Conservation (phyloP, 2,797 vertebrate genomes). For the Thunnus albacares region DNA sequence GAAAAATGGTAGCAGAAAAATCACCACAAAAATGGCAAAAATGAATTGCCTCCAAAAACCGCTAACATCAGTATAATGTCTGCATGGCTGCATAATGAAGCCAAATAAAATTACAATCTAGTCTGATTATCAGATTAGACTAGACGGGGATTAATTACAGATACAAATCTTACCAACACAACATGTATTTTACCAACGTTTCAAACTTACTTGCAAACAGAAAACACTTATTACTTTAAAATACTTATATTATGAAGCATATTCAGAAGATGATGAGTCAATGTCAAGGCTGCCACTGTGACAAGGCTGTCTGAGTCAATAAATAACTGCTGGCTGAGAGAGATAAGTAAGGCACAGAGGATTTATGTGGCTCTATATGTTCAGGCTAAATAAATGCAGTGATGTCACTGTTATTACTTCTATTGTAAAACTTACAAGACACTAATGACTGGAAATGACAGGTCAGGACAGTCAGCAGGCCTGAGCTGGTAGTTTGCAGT, state of each 20-base stretch:
- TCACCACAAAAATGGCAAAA: no score
- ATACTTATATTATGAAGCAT: background rate
- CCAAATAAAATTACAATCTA: no score
- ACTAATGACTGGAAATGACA: background rate
- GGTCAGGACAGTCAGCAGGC: background rate
- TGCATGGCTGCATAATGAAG: no score
- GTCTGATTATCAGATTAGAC: no score
- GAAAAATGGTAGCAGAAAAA: background rate
- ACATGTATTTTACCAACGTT: no score
- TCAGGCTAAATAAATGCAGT: background rate
- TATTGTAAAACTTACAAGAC: background rate
- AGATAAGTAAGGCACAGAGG: constrained; percentile 11
- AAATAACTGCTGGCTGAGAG: background rate
- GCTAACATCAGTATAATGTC: no score
- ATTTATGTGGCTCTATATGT: background rate
- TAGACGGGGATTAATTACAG: no score
- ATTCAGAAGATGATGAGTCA: constrained; percentile 37
- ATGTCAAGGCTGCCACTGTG: constrained; percentile 18
- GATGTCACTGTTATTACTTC: background rate
- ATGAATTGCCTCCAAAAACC: no score
- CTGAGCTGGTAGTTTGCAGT: background rate
- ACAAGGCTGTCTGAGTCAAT: background rate
- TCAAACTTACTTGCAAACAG: no score
- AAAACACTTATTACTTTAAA: background rate
- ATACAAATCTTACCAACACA: no score